phyloP scores from a whole-genome alignment of 2,113 vertebrate genomes.

The Mirounga angustirostris region DNA sequence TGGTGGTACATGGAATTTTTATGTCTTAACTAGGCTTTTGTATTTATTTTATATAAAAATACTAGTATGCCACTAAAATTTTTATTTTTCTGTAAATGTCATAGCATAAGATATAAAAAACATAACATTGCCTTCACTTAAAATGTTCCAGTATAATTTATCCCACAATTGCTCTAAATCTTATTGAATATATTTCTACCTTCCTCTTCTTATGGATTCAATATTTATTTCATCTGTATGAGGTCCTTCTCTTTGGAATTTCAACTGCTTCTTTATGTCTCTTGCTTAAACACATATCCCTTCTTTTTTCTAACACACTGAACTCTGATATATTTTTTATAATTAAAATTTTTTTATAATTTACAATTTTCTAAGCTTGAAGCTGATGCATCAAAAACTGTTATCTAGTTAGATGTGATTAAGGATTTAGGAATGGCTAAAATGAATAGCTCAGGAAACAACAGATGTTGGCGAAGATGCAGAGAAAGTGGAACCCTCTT shows the following conservation, averaged over 20 bases:
- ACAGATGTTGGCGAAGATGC: not conserved
- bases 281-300: not conserved
- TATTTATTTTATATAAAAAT: constrained; percentile 78
- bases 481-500: not conserved
- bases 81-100: constrained; percentile 81
- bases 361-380: not conserved
- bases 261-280: not conserved
- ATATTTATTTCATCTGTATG: not conserved
- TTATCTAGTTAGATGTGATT: not conserved
- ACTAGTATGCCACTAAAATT: constrained; percentile 69
- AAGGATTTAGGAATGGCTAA: not conserved
- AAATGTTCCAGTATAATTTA: constrained; percentile 63
- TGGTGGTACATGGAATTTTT: constrained; percentile 69
- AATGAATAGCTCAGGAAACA: not conserved
- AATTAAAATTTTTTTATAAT: not conserved
- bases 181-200: not conserved
- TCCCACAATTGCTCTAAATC: constrained; percentile 36
- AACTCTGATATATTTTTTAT: not conserved
- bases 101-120: constrained; percentile 61
- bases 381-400: not conserved
- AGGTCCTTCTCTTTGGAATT: constrained; percentile 30
- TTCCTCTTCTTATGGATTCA: not conserved
- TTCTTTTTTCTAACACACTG: not conserved
- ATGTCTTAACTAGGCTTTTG: constrained; percentile 69
- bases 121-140: constrained; percentile 23